Conservation (phyloP, 2,113 vertebrate species). For the Cynoglossus semilaevis region DNA sequence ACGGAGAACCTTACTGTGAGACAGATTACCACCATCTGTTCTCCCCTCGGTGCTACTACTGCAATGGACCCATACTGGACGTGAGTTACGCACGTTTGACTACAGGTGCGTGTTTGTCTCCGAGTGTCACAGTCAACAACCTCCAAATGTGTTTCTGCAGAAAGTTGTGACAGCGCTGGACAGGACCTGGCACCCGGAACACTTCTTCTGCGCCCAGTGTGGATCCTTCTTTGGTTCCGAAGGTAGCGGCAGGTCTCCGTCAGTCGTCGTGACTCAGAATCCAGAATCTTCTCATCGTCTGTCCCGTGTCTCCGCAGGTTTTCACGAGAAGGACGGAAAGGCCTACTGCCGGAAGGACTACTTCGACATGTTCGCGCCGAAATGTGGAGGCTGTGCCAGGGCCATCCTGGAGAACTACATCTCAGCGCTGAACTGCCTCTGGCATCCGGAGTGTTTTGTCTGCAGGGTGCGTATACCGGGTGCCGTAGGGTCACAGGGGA, state of each 20-base stretch:
- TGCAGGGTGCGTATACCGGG: conserved; percentile 85
- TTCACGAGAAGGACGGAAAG: conserved; percentile 98
- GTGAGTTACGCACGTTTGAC: conserved; percentile 77
- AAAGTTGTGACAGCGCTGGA: conserved; percentile 98
- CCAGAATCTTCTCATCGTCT: neutral
- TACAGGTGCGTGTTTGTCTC: neutral
- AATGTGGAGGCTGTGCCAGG: conserved; percentile 93
- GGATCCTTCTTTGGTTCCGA: conserved; percentile 97
- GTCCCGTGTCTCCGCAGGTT: conserved; percentile 74
- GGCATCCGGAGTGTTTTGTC: conserved; percentile 98
- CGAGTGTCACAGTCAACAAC: neutral
- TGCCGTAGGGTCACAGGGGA: neutral
- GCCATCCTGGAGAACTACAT: conserved; percentile 99
- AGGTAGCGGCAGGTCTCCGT: conserved; percentile 53
- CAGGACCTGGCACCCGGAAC: conserved; percentile 96
- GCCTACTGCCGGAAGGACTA: conserved; percentile 98
- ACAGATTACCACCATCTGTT: conserved; percentile 96
- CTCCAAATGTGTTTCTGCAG: conserved; percentile 63
- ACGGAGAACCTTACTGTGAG: conserved; percentile 97
- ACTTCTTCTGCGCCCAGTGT: conserved; percentile 98
- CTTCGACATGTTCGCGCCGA: conserved; percentile 98
- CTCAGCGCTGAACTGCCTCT: conserved; percentile 93
- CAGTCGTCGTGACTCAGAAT: neutral
- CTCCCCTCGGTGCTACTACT: conserved; percentile 97
- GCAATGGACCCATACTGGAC: conserved; percentile 96